Evolutionary conservation across 2,113 vertebrate genomes (phyloP), one percentile per base, ranked within the genome.

Genomic region (Pygathrix nemaeus): DNA sequence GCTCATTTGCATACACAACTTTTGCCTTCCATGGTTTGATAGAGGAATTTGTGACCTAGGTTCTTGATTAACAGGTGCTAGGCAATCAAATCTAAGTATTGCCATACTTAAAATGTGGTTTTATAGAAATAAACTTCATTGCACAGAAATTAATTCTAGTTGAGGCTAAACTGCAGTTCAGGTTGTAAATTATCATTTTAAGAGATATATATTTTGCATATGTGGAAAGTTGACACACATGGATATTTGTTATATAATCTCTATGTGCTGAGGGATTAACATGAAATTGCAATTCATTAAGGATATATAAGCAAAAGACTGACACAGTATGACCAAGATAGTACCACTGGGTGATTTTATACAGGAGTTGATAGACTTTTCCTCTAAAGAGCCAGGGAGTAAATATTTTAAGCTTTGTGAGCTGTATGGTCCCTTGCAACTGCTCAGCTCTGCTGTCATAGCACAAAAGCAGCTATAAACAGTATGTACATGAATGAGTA

Each of bases 321-420:
- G 40, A 59, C 32, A 79, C 6, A 68, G 40, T 25, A 18, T 64
- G 82, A 75, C 57, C 17, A 10, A 59, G 57, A 57, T 9, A 14
- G 52, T 48, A 23, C 82, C 35, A 8, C 27, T 88, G 73, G 48
- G 9, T 32, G 32, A 50, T 52, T 18, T 88, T 88, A 61, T 40
- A 32, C 6, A 78, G 6, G 38, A 13, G 5, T 52, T 21, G 17
- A 61, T 30, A 73, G 52, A 86, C 6, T 64, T 83, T 73, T 73
- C 21, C 48, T 81, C 9, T 59, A 20, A 92, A 96, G 27, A 45
- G 17, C 8, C n/a, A 82, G 21, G 23, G 59, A 81, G 25, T 76
- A 82, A 93, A 48, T 79, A 80, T 68, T 23, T 93, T 64, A 93
- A 96, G 17, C 40, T 92, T 73, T 93, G 38, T 40, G 55, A 94